Evolutionary conservation across 2,888 invertebrate genomes (phyloP).

Genomic region (Phymatocera aterrima): DNA sequence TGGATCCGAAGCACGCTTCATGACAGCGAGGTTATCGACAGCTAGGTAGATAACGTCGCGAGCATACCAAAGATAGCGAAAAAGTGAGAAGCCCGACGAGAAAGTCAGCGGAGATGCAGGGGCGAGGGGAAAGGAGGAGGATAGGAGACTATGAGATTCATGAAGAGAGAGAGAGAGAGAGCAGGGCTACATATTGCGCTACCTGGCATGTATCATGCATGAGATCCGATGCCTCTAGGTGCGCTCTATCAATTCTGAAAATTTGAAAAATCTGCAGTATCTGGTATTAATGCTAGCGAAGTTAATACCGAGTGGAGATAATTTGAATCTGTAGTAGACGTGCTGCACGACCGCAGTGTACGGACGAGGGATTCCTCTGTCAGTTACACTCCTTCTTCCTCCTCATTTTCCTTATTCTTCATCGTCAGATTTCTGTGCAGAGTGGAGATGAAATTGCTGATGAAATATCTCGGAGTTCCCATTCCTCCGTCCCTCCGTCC

Average conservation of each 20-base stretch:
- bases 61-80: not conserved
- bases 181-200: conserved; percentile 70
- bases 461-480: conserved; percentile 5
- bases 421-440: not conserved
- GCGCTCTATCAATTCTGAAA: conserved; percentile 36
- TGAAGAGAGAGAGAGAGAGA: conserved; percentile 70
- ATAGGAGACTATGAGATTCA: conserved; percentile 62
- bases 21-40: not conserved
- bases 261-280: too few relatives aligned
- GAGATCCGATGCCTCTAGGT: conserved; percentile 58
- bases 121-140: conserved; percentile 45
- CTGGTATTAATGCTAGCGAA: conserved; percentile 11
- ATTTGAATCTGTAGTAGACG: conserved; percentile 12
- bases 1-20: conserved; percentile 22
- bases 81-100: conserved; percentile 11
- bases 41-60: not conserved
- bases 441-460: conserved; percentile 5
- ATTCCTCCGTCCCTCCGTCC: too few relatives aligned
- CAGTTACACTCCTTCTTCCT: not conserved
- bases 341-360: not conserved
- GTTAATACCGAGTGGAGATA: not conserved
- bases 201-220: conserved; percentile 71
- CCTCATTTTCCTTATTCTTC: not conserved
- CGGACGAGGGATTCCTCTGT: not conserved
- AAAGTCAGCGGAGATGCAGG: not conserved